phyloP scores from a whole-genome alignment of 2,888 invertebrate genomes.

The Laspeyria flexula region DNA sequence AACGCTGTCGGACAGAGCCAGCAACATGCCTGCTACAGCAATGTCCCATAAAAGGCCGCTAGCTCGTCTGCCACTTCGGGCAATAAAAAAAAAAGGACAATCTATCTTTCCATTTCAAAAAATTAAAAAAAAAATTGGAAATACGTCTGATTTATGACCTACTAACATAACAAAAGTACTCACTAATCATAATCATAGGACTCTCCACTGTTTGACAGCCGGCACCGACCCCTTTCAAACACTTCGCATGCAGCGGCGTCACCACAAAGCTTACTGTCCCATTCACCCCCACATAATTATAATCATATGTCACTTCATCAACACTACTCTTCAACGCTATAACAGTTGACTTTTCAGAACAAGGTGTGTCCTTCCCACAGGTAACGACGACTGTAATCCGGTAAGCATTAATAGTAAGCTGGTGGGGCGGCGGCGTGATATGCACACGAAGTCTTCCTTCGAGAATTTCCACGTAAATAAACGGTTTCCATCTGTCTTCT shows the following conservation, averaged over 20 bases:
- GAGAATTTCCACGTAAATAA: constrained; percentile 76
- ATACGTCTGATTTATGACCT: no score
- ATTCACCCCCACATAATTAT: constrained; percentile 60
- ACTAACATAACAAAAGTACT: constrained; percentile 44
- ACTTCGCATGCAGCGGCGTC: constrained; percentile 63
- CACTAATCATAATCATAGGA: constrained; percentile 72
- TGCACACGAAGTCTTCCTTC: constrained; percentile 66
- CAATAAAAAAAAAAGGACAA: no score
- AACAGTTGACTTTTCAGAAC: constrained; percentile 47
- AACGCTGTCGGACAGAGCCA: no score
- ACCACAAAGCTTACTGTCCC: constrained; percentile 73
- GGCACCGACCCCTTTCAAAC: constrained; percentile 27
- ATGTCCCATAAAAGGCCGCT: no score
- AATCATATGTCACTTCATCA: constrained; percentile 68
- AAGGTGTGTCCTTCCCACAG: constrained; percentile 49
- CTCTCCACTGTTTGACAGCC: constrained; percentile 67
- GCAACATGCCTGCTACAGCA: no score
- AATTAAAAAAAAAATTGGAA: no score
- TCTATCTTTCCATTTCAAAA: no score
- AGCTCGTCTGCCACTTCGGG: no score
- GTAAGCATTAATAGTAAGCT: constrained; percentile 63
- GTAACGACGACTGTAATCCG: constrained; percentile 60
- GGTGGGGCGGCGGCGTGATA: constrained; percentile 68
- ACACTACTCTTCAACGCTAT: constrained; percentile 53
- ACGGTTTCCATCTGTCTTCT: constrained; percentile 73